Base-by-base conservation (phyloP, 2,113 vertebrate species). In the Carollia perspicillata region DNA sequence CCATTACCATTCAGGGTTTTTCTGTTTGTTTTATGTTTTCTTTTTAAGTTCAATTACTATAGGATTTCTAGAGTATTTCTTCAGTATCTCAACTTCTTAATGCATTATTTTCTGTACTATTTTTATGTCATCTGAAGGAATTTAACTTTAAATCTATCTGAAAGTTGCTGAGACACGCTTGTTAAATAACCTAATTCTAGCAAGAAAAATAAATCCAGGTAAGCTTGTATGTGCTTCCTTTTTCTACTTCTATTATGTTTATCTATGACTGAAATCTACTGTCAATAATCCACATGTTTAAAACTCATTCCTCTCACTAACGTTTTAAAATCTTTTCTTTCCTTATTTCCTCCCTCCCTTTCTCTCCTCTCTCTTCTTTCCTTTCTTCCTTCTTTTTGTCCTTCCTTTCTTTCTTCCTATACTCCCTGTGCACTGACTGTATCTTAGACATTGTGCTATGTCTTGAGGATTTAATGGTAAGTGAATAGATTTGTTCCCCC, bases 111-210 rank as follows among this genome's bases (percentile, higher is more conserved):
- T 94, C 35, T 92, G 75, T 80, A 58, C 74, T 96, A 55, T 95
- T 96, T 72, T 95, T 66, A 78, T 89, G 75, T 95, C 47, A 91
- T 84, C 69, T 84, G 69, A 87, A 63, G 35, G 44, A 89, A 92
- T 37, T 92, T 92, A 90, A 58, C 92, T 40, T 78, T 89, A 95
- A 88, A 90, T 84, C 78, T 20, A 83, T 90, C 40, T 90, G 30
- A 81, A 93, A 96, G 65, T 85, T 93, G 58, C 65, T 95, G 90
- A 92, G 26, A 58, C 51, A 55, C 79, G n/a, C 84, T 90, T 92
- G 26, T 92, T 92, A 92, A 97, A 63, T 90, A 65, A 7, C n/a
- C 93, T 92, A 75, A 92, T 94, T 97, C 71, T 90, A 95, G 77
- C 55, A 87, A 94, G 84, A 81, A 97, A 81, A 96, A 74, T 51